These are phyloP conservation scores for Oophaga pumilio DNA, from an alignment of 2,113 vertebrate species.

Conservation along the genomic window DNA sequence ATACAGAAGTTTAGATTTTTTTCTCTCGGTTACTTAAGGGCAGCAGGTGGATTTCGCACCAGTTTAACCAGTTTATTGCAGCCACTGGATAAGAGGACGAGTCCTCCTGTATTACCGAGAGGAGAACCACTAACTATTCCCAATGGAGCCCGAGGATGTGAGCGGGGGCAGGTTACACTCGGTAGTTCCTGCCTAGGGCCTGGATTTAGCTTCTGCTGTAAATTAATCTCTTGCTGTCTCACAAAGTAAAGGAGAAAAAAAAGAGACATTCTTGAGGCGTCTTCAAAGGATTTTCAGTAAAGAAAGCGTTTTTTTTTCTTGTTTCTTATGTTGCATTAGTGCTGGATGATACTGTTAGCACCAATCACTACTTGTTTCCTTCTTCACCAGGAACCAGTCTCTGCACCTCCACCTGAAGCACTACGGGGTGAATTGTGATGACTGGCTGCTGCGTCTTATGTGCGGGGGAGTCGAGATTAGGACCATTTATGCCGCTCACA, in stretches of 20 bases:
- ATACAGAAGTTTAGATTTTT: background rate
- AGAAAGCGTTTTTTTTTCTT: no score
- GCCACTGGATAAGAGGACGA: background rate
- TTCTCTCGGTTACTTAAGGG: background rate
- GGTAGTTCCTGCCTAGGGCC: no score
- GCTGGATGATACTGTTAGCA: background rate
- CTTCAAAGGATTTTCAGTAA: no score
- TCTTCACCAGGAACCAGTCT: slow-evolving; percentile 86
- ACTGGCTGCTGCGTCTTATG: slow-evolving; percentile 95
- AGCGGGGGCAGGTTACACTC: background rate
- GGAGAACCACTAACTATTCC: background rate
- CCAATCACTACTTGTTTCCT: background rate
- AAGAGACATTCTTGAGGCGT: no score
- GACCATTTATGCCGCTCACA: slow-evolving; percentile 96
- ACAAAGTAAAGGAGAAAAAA: background rate
- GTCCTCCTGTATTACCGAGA: background rate
- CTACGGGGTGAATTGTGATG: slow-evolving; percentile 94
- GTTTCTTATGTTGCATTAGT: no score
- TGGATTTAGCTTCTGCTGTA: background rate
- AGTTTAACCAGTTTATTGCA: background rate
- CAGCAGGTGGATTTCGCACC: background rate
- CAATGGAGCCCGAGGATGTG: background rate
- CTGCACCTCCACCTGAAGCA: slow-evolving; percentile 95
- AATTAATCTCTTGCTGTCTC: background rate
- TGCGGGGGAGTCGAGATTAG: slow-evolving; percentile 96